Evolutionary conservation across 2,797 vertebrate genomes (phyloP), one percentile per base, ranked within the genome.

Genomic region (Eospalax fontanierii): DNA sequence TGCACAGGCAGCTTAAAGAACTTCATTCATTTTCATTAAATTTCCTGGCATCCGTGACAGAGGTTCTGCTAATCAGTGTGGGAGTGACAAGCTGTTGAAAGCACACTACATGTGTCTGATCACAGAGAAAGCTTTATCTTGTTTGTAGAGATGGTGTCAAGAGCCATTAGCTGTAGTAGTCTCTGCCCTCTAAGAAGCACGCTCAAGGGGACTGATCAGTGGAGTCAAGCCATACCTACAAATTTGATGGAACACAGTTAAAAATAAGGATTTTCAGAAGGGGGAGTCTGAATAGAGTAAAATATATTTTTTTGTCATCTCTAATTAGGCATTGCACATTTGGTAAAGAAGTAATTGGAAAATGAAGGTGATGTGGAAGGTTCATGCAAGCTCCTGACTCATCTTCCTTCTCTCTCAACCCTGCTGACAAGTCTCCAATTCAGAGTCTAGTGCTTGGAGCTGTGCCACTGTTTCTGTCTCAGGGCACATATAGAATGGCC

Each of bases 21-120:
- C 35, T 92, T 91, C 66, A 82, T 95, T 93, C 61, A 40, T 96
- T 95, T 96, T 93, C 65, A 33, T 97, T 95, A 33, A 78, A 57
- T 79, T 83, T 95, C 50, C 78, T 75, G 40, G 19, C 87, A 82
- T 82, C 43, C 2, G 2, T 90, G 79, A n/a, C 84, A 89, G 71
- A 84, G 26, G 46, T 71, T 81, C 63, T n/a, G 38, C 75, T 85
- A 24, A 15, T 88, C 14, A 0, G 24, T 12, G 18, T 82, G 40
- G 57, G 59, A 38, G 33, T 86, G 81, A 74, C 74, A 66, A 70
- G 81, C 57, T 38, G 61, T 26, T 89, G 38, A 59, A 30, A 82
- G 10, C 30, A 65, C 24, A 70, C 65, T 73, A 21, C 74, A 57
- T 57, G 12, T 61, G 73, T 92, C 57, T 83, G n/a, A 95, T 88